Base-by-base conservation (phyloP, 2,113 vertebrate species). In the Anarhynchus alexandrinus region DNA sequence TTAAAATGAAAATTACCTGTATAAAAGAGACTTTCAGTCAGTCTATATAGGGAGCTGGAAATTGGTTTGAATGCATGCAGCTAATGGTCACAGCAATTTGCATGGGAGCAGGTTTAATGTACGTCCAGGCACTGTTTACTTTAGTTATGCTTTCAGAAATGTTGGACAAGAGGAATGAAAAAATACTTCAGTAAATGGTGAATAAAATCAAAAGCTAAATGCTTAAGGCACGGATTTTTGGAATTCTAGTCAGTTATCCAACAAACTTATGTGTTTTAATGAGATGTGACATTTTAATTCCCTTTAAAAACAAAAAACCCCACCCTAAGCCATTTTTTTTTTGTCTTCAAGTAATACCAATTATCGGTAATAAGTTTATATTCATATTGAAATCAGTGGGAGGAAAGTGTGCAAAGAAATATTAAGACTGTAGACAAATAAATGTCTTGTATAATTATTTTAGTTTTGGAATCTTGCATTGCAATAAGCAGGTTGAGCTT, bases 1-100 rank as follows among this genome's bases (percentile, higher is more conserved):
- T 94, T 87, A 90, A 94, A 90, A 93, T 81, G 25, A 86, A 78
- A 82, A 82, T 72, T 90, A 77, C 19, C 29, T 79, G 10, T 86
- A 55, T n/a, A 47, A 87, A 90, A 72, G 15, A 72, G 40, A 85
- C 43, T 92, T 94, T 82, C 32, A 59, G 15, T 90, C 74, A 85
- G 40, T 65, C 62, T 16, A 23, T 38, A 59, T 22, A 88, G 65
- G 67, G n/a, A 93, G 34, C 80, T 95, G 82, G 62, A 82, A 94
- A 94, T 55, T 55, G 52, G 23, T 95, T 91, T 91, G 65, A 90
- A 89, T 87, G 26, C n/a, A 73, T 64, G 71, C 47, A 82, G 88
- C 55, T 95, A 87, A 81, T 93, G 47, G 82, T 92, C 70, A 61
- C 49, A 49, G 64, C 58, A 86, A 36, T 93, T 92, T 90, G 36